These are phyloP conservation scores for Drosophila pseudoobscura DNA, from an alignment of 1,140 invertebrate genomes.

Conservation along the genomic window DNA sequence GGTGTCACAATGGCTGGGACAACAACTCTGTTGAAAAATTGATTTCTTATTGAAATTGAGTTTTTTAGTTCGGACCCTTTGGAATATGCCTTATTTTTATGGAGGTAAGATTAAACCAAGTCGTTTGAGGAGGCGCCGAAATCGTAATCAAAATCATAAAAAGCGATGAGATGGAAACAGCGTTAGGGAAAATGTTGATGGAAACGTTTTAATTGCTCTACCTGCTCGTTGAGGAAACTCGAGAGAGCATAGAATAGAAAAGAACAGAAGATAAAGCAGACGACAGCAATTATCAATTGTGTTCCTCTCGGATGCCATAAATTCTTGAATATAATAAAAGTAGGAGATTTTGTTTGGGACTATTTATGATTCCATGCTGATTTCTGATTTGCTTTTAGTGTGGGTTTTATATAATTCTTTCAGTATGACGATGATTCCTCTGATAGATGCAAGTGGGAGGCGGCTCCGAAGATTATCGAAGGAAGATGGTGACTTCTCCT, in stretches of 20 bases:
- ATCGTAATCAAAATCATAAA: slow-evolving; percentile 77
- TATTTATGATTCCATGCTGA: slow-evolving; percentile 69
- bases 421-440: not conserved
- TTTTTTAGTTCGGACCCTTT: slow-evolving; percentile 35
- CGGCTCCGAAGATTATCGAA: slow-evolving; percentile 14
- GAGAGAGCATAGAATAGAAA: not conserved
- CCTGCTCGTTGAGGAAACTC: slow-evolving; percentile 12
- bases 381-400: slow-evolving; percentile 36
- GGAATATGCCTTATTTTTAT: slow-evolving; percentile 59
- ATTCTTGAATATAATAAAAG: slow-evolving; percentile 71
- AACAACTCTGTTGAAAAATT: slow-evolving; percentile 75
- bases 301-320: slow-evolving; percentile 57
- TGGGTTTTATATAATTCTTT: slow-evolving; percentile 37
- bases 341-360: slow-evolving; percentile 63
- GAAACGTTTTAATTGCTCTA: slow-evolving; percentile 71
- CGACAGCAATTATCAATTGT: slow-evolving; percentile 79
- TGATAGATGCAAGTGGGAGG: slow-evolving; percentile 41
- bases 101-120: slow-evolving; percentile 35
- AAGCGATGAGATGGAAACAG: slow-evolving; percentile 35
- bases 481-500: slow-evolving; percentile 17
- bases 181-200: slow-evolving; percentile 43
- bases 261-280: slow-evolving; percentile 42
- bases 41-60: slow-evolving; percentile 75
- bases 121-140: slow-evolving; percentile 68
- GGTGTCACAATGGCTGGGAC: slow-evolving; percentile 61